These are phyloP conservation scores for Heliopora coerulea DNA, from an alignment of 92 coral and sea anemone genomes.

Conservation along the genomic window DNA sequence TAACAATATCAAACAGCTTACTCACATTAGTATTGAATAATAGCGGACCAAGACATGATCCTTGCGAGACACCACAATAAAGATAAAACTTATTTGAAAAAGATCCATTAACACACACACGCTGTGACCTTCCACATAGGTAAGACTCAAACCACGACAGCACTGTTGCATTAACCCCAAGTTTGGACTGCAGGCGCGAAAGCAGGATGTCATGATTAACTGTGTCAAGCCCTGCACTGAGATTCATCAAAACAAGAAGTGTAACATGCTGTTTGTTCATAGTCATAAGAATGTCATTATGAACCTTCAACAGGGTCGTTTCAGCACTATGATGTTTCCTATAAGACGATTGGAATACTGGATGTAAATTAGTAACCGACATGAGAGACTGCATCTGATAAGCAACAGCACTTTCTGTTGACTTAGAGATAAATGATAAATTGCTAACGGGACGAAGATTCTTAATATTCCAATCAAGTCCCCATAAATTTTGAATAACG, in stretches of 20 bases:
- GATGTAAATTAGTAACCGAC: constrained; percentile 30
- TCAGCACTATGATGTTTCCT: constrained; percentile 51
- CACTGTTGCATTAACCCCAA: constrained; percentile 42
- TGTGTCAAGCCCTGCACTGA: constrained; percentile 48
- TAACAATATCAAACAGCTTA: constrained; percentile 45
- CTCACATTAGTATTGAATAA: constrained; percentile 39
- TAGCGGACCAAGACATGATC: constrained; percentile 47
- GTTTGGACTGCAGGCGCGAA: constrained; percentile 3
- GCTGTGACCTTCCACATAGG: constrained; percentile 46
- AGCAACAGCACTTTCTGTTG: constrained; percentile 53
- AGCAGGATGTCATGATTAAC: constrained; percentile 47
- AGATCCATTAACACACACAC: constrained; percentile 40
- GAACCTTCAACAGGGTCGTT: constrained; percentile 26
- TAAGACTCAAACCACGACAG: constrained; percentile 57
- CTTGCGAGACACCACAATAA: constrained; percentile 48
- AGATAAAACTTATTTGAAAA: constrained; percentile 36
- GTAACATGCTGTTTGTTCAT: constrained; percentile 47
- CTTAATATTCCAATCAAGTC: constrained; percentile 44
- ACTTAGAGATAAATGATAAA: constrained; percentile 46
- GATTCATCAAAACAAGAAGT: constrained; percentile 1
- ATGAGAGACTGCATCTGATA: constrained; percentile 46
- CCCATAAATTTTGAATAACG: constrained; percentile 49
- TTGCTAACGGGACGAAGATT: constrained; percentile 64
- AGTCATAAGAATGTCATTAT: constrained; percentile 9
- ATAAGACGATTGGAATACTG: constrained; percentile 19